phyloP scores from a whole-genome alignment of 30 jellyfish, hydroid and myxozoan genomes.

The Cassiopea xamachana region DNA sequence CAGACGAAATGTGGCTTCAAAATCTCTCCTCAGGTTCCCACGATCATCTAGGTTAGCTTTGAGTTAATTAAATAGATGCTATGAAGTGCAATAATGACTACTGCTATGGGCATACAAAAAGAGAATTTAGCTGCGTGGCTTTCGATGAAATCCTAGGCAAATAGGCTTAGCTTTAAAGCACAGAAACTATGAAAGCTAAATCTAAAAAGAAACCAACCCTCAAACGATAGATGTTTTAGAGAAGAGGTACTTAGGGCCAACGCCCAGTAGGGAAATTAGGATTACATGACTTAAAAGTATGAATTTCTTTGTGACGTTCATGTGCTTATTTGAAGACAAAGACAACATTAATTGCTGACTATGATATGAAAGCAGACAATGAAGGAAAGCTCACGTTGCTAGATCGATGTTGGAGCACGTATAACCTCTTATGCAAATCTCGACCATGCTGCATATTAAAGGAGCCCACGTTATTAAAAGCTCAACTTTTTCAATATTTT shows the following conservation, averaged over 20 bases:
- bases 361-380: constrained; percentile 50
- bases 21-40: not conserved
- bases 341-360: constrained; percentile 25
- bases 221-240: constrained; percentile 16
- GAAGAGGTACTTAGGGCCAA: constrained; percentile 61
- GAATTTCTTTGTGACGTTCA: constrained; percentile 41
- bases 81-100: not conserved
- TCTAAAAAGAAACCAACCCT: constrained; percentile 1
- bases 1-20: not conserved
- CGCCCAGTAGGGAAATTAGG: constrained; percentile 48
- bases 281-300: constrained; percentile 25
- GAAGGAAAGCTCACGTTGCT: constrained; percentile 60
- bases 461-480: constrained; percentile 77
- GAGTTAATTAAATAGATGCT: not conserved
- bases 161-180: constrained; percentile 35
- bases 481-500: constrained; percentile 77
- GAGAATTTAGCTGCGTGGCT: not conserved
- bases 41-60: not conserved
- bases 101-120: not conserved
- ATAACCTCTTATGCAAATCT: constrained; percentile 65
- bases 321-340: constrained; percentile 54
- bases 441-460: constrained; percentile 69
- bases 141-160: constrained; percentile 55
- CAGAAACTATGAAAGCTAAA: constrained; percentile 17
- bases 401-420: constrained; percentile 45